Evolutionary conservation across 2,113 vertebrate species (phyloP), one percentile per base, ranked within the genome.

Genomic region (Erpornis zantholeuca): DNA sequence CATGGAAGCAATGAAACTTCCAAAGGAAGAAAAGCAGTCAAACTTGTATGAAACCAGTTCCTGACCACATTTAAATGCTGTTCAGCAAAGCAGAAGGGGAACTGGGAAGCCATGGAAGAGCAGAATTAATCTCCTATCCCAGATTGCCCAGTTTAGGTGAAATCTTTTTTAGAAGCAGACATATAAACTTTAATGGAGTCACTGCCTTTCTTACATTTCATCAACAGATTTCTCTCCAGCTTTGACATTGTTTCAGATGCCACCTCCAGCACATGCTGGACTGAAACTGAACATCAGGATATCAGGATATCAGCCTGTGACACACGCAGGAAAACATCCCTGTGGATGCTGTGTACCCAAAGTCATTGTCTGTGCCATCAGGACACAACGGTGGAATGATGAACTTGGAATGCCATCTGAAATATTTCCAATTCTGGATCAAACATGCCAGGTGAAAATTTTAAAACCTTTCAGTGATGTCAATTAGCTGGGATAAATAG

Each of bases 351-450:
- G 21, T 33, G n/a, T 4, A 9, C 49, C 83, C 82, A 14, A 50
- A 86, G 29, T 66, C 82, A 44, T 35, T 47, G 45, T 21, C 47
- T 73, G 35, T 69, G 65, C 42, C 47, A 15, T 42, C 56, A 80
- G 38, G 70, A 94, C 40, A 13, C 40, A 86, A 92, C 0, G 0
- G 57, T 0, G 0, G 60, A 83, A 53, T 38, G 69, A 47, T 44
- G 60, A 88, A 64, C 38, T 36, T 69, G 69, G n/a, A 70, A 83
- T 63, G 52, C 18, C 47, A 42, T 40, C 79, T 75, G 68, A 95
- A 88, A 66, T 71, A 29, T 33, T 69, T 73, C 7, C 31, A 77
- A 25, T 42, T 56, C 54, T 47, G 33, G 27, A 70, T 83, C 38
- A 79, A 52, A 54, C 0, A 0, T 72, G 40, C 57, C 45, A 65